phyloP scores from a whole-genome alignment of 2,797 vertebrate species.

The Babyrousa celebensis region DNA sequence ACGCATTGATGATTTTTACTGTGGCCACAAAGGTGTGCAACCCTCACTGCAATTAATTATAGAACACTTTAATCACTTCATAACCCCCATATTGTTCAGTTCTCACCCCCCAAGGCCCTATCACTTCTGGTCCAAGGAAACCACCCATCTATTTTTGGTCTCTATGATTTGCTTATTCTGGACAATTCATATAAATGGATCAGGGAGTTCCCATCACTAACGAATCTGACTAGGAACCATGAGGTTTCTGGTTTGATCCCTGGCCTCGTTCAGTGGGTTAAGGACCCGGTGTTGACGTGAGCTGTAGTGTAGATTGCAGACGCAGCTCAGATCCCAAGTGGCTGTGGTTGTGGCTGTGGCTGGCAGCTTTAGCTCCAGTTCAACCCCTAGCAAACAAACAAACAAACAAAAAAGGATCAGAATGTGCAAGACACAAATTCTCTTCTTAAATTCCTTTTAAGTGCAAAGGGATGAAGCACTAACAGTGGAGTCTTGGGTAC shows the following conservation, averaged over 20 bases:
- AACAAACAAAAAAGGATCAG: background rate
- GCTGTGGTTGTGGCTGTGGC: too few relatives aligned
- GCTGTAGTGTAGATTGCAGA: too few relatives aligned
- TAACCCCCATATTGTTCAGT: background rate
- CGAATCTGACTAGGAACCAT: too few relatives aligned
- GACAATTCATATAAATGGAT: background rate
- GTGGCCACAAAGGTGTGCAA: background rate
- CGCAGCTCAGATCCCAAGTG: too few relatives aligned
- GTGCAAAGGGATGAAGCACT: background rate
- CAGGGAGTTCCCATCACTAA: too few relatives aligned
- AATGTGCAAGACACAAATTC: background rate
- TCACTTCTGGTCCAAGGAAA: background rate
- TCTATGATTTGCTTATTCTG: background rate
- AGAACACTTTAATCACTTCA: background rate
- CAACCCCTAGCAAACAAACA: too few relatives aligned
- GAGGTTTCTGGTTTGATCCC: too few relatives aligned
- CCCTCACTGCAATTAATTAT: background rate
- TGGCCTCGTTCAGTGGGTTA: too few relatives aligned
- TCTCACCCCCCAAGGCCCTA: background rate
- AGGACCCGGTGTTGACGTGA: too few relatives aligned
- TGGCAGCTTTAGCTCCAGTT: too few relatives aligned
- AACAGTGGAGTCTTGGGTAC: background rate
- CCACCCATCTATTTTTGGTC: background rate
- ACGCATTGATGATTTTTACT: background rate
- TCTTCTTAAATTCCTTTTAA: conserved; percentile 29